Base-by-base conservation (phyloP, 64 coral and sea anemone species). In the Orbicella faveolata region DNA sequence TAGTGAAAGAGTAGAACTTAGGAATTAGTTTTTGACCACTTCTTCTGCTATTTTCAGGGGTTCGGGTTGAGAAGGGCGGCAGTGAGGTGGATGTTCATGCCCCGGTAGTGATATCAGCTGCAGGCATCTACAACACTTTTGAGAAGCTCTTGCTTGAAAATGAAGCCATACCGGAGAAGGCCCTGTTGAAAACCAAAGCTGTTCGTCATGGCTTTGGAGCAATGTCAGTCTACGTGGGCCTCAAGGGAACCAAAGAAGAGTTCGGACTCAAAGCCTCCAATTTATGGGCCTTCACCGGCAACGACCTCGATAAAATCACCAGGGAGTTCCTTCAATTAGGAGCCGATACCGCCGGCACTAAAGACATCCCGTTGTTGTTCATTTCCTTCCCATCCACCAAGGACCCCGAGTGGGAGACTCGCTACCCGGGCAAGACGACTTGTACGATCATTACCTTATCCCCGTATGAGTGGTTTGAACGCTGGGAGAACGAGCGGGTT, bases 381-480 rank as follows among this genome's bases (percentile, higher is more conserved):
- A 91, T 98, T 19, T 98, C 96, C 6, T 98, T 98, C 36, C 96
- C 96, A 34, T 98, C 96, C 57, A 98, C 96, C 30, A 98, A 98
- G 74, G 96, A 98, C 53, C 93, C 96, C 18, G 93, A 94, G 44
- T 98, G 96, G 96, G 90, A 94, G 26, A 89, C 87, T 16, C 79
- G 96, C 15, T 77, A 88, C 55, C 78, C 88, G 9, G 82, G 82
- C 68, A 98, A 98, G 62, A 94, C 96, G 0, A 98, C 96, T 2
- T 98, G 89, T 41, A 89, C 89, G 18, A 92, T 98, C 21, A 75
- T 98, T 13, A 90, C 89, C 2, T 75, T 98, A 18, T 81, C 91
- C 6, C 82, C 87, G 0, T 98, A 92, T 81, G 91, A 90, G 68
- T 98, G 96, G 96, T 98, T 98, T 81, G 93, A 94, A 61, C 34